phyloP scores from a whole-genome alignment of 2,888 invertebrate species.

The Piscicola geometra region DNA sequence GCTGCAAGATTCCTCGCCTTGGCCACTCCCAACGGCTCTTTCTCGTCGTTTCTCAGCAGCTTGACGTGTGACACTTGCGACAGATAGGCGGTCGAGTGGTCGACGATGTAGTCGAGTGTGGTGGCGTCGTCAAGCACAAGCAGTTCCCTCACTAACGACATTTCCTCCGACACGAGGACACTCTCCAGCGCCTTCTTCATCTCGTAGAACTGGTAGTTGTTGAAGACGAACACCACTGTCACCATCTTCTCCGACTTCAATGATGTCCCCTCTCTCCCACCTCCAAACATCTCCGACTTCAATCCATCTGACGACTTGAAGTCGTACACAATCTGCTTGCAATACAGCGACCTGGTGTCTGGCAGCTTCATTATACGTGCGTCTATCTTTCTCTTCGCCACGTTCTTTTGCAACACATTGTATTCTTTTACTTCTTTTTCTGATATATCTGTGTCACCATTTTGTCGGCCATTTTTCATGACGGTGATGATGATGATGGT shows the following conservation, averaged over 20 bases:
- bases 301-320: not conserved
- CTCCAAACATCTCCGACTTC: not conserved
- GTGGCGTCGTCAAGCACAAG: slow-evolving; percentile 44
- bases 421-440: not conserved
- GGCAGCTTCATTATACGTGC: slow-evolving; percentile 37
- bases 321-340: slow-evolving; percentile 16
- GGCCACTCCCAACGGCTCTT: slow-evolving; percentile 34
- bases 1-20: slow-evolving; percentile 39
- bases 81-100: slow-evolving; percentile 38
- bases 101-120: slow-evolving; percentile 41
- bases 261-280: not conserved
- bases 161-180: slow-evolving; percentile 35
- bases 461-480: slow-evolving; percentile 28
- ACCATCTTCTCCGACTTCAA: slow-evolving; percentile 11
- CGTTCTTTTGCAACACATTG: not conserved
- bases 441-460: too few species aligned
- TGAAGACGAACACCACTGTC: slow-evolving; percentile 42
- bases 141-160: slow-evolving; percentile 40
- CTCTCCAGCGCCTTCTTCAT: slow-evolving; percentile 43
- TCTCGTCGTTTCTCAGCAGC: slow-evolving; percentile 31
- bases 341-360: slow-evolving; percentile 32
- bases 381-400: slow-evolving; percentile 28
- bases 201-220: slow-evolving; percentile 44
- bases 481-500: slow-evolving; percentile 34
- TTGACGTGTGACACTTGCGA: slow-evolving; percentile 34